Evolutionary conservation across 2,113 vertebrate genomes (phyloP), one percentile per base, ranked within the genome.

Genomic region (Hemibagrus wyckioides): DNA sequence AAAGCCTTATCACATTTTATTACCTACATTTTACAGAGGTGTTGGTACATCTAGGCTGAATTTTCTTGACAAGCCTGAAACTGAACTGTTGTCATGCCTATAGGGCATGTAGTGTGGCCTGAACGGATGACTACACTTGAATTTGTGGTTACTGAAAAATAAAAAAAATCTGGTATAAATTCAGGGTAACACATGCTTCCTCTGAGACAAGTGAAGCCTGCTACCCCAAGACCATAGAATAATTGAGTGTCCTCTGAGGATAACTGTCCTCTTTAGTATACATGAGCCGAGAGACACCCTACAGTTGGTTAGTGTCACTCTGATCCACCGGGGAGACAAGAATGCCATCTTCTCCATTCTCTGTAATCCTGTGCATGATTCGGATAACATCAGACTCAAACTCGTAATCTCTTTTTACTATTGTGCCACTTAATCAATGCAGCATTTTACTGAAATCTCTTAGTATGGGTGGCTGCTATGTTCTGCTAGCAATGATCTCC

Each of bases 301-400:
- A 81, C n/a, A 80, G 52, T 80, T 81, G 54, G 54, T 81, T 81
- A 59, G 23, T 81, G 79, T 41, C 79, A 81, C 52, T 36, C 52
- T 41, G 54, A 81, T 41, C 33, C 79, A 80, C 33, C 33, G 25
- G 79, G 54, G 52, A 57, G 33, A 80, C 17, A 39, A 57, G 30
- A 80, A 80, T 57, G 30, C 56, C 13, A 25, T 56, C 17, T 80
- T 56, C 21, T 23, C n/a, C 9, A 59, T 19, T 50, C 28, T 79
- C 75, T 79, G 14, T 30, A 79, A 28, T 52, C n/a, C 28, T 81
- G 21, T 59, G 54, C 54, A 81, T 4, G 30, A 50, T 41, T 59
- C 5, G 3, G 33, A 57, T 41, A 36, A 11, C 77, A 56, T 36
- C 10, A 1, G 10, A 56, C 33, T 23, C 41, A 48, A 48, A n/a